Evolutionary conservation across 2,888 invertebrate genomes (phyloP), one percentile per base, ranked within the genome.

Genomic region (Drepanosiphum platanoidis): DNA sequence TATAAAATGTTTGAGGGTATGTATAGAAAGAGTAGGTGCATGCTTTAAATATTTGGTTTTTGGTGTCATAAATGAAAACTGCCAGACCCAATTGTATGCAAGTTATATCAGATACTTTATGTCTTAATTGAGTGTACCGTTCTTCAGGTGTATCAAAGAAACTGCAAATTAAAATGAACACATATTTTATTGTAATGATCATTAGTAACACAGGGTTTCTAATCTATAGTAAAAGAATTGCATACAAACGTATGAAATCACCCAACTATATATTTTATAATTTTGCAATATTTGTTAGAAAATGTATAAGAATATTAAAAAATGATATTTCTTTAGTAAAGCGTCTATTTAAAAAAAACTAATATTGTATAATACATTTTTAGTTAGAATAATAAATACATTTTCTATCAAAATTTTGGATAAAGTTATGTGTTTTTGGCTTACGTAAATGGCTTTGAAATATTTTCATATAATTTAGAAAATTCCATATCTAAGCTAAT

Each of bases 401-500:
- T 52, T 52, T 52, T 15, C n/a, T n/a, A 52, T 52, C 7, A 52
- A 13, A 13, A 22, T 52, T 52, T 39, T 39, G 39, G 52, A 52
- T 11, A 52, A 13, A 3, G 52, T 52, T 27, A 9, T 61, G n/a
- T 68, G 13, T 4, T 22, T 70, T n/a, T n/a, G n/a, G n/a, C 82
- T 66, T 68, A 84, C 83, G 36, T 75, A 75, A 84, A 84, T 30
- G 75, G 83, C 1, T 52, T 75, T 27, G 32, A 9, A 46, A 13
- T 9, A 64, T 36, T 11, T 30, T 84, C 75, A 8, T 39, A 11
- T 27, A 84, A 22, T 52, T 84, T 84, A 1, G 83, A 84, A 30
- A 84, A 84, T 58, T 84, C 83, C 75, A 84, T 75, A 15, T 84
- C 83, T 66, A 84, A 27, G 30, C 83, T 42, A 22, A 84, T 18